phyloP scores from a whole-genome alignment of 2,113 vertebrate species.

The Epinephelus lanceolatus region DNA sequence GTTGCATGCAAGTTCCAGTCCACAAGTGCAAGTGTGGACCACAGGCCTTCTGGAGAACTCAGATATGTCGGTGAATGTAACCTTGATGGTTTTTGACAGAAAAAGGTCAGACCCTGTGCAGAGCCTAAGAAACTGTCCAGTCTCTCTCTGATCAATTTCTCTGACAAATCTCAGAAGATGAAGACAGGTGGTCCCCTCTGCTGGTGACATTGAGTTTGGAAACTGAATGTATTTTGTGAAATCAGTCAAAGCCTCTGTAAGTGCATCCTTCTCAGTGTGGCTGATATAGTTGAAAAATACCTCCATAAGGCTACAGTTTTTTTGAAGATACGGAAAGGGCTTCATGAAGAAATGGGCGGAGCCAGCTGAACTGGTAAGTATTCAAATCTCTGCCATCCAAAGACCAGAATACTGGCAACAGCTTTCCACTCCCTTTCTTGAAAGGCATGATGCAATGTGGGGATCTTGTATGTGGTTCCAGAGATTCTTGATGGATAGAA shows the following conservation, averaged over 20 bases:
- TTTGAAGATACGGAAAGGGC: background rate
- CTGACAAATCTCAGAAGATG: slow-evolving; percentile 4
- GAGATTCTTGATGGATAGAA: background rate
- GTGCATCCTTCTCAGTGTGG: background rate
- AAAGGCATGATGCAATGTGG: background rate
- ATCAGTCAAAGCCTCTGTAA: background rate
- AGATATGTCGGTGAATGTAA: background rate
- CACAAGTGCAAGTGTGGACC: background rate
- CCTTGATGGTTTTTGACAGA: background rate
- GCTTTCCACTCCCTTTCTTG: background rate
- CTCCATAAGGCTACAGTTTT: background rate
- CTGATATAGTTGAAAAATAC: background rate
- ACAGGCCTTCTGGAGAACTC: background rate
- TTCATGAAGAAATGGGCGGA: background rate
- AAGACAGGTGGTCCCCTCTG: background rate
- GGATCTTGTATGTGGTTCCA: background rate
- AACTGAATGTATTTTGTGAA: background rate
- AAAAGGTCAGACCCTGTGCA: background rate
- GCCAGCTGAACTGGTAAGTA: background rate
- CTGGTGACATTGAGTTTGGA: background rate
- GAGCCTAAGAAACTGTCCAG: background rate
- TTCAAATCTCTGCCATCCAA: background rate
- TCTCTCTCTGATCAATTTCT: background rate
- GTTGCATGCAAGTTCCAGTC: background rate
- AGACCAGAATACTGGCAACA: background rate